Evolutionary conservation across 2,888 invertebrate genomes (phyloP).

Genomic region (Diarsia mendica): DNA sequence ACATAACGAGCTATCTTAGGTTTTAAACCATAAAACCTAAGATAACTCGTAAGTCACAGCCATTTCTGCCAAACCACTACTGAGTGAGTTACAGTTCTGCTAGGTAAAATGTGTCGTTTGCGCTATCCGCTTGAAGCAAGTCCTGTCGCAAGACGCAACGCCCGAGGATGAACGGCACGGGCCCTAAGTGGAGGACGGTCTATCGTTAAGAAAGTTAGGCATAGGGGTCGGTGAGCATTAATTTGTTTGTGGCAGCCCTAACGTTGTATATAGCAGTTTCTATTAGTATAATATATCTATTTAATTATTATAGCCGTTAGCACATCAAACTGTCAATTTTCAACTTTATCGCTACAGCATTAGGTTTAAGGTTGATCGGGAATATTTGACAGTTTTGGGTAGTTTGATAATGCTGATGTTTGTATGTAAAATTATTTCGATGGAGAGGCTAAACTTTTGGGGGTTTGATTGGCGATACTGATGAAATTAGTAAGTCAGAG

Average conservation of each 20-base stretch:
- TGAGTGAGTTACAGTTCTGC: not conserved
- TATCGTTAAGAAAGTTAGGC: constrained; percentile 55
- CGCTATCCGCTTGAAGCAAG: not conserved
- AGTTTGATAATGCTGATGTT: too few relatives aligned
- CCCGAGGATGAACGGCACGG: not conserved
- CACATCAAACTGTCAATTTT: too few relatives aligned
- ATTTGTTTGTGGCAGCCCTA: constrained; percentile 42
- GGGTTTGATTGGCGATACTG: not conserved
- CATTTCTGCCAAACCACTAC: not conserved
- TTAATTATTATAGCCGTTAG: not conserved
- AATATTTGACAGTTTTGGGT: too few relatives aligned
- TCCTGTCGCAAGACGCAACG: not conserved
- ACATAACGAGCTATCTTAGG: too few relatives aligned
- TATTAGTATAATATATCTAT: too few relatives aligned
- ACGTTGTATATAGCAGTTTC: constrained; percentile 1
- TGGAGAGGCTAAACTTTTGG: not conserved
- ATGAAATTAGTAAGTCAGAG: not conserved
- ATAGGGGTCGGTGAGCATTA: constrained; percentile 27
- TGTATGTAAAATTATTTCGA: not conserved
- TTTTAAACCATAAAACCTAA: too few relatives aligned
- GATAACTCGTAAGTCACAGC: not conserved
- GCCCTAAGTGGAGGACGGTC: constrained; percentile 39
- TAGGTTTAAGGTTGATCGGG: too few relatives aligned
- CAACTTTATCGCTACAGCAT: too few relatives aligned
- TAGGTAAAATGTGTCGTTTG: not conserved